These are phyloP conservation scores for Porites lobata DNA, from an alignment of 92 coral and sea anemone genomes.

Conservation along the genomic window DNA sequence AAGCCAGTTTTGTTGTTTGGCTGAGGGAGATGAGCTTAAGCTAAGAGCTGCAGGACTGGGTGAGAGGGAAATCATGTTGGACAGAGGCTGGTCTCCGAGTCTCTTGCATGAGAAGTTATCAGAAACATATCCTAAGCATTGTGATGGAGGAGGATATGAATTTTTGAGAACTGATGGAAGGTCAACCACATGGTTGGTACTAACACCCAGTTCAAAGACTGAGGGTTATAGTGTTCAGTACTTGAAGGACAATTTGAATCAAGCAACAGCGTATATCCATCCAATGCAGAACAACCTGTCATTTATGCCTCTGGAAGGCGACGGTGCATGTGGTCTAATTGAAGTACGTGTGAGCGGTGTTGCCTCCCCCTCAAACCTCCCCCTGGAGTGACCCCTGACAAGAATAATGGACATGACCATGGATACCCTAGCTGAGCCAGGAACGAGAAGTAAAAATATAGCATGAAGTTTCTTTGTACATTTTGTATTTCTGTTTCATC, in stretches of 20 bases:
- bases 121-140: constrained; percentile 39
- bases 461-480: constrained; percentile 6
- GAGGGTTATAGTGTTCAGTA: constrained; percentile 40
- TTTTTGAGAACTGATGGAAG: constrained; percentile 46
- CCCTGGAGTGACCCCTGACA: constrained; percentile 4
- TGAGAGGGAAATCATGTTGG: constrained; percentile 49
- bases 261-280: constrained; percentile 26
- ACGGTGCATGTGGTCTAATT: not conserved
- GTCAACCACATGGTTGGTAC: constrained; percentile 13
- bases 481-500: constrained; percentile 3
- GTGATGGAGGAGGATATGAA: constrained; percentile 32
- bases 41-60: constrained; percentile 62
- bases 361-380: constrained; percentile 15
- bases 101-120: constrained; percentile 28
- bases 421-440: constrained; percentile 19
- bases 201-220: constrained; percentile 30
- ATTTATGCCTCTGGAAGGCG: constrained; percentile 17
- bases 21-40: constrained; percentile 52
- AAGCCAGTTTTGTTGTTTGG: constrained; percentile 50
- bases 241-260: constrained; percentile 35
- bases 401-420: constrained; percentile 6
- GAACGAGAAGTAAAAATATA: not conserved
- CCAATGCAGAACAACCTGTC: constrained; percentile 34
- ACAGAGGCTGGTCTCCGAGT: constrained; percentile 41
- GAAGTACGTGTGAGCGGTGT: constrained; percentile 1